Percentiles rank a stretch among this genome's conserved stretches.
Conservation (phyloP, 1,140 invertebrate species). For the Lasioglossum albipes region DNA sequence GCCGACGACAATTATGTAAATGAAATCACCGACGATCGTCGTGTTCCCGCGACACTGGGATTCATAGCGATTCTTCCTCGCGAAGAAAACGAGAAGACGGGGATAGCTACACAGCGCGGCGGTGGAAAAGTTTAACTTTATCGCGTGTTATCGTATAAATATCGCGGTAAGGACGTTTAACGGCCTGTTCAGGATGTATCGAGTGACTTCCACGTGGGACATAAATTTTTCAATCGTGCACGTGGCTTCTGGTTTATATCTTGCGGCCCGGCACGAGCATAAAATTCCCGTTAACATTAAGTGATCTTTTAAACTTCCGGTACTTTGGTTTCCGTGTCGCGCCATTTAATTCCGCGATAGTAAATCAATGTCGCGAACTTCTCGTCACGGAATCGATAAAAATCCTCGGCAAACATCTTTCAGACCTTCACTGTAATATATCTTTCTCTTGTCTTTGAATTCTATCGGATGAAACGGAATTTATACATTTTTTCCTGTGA, state of each 20-base stretch:
- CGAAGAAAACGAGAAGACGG: no score
- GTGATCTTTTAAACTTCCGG: not conserved
- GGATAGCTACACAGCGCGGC: no score
- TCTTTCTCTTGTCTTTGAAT: no score
- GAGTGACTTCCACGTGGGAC: not conserved
- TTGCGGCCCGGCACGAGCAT: not conserved
- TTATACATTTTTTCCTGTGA: no score
- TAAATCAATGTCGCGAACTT: no score
- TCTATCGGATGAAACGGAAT: no score
- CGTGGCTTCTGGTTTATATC: not conserved
- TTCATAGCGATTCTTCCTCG: no score
- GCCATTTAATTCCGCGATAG: no score
- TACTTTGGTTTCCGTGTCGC: not conserved
- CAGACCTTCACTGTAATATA: no score
- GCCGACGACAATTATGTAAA: conserved; percentile 46
- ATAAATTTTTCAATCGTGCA: conserved; percentile 6
- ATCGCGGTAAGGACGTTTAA: not conserved
- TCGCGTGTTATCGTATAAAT: not conserved
- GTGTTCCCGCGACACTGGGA: no score
- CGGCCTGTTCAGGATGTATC: conserved; percentile 5
- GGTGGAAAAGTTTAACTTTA: not conserved
- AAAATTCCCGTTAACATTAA: not conserved
- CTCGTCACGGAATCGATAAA: no score
- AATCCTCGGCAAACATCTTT: no score
- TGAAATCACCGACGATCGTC: conserved; percentile 5